Evolutionary conservation across 2,113 vertebrate species (phyloP).

Genomic region (Tiliqua scincoides): DNA sequence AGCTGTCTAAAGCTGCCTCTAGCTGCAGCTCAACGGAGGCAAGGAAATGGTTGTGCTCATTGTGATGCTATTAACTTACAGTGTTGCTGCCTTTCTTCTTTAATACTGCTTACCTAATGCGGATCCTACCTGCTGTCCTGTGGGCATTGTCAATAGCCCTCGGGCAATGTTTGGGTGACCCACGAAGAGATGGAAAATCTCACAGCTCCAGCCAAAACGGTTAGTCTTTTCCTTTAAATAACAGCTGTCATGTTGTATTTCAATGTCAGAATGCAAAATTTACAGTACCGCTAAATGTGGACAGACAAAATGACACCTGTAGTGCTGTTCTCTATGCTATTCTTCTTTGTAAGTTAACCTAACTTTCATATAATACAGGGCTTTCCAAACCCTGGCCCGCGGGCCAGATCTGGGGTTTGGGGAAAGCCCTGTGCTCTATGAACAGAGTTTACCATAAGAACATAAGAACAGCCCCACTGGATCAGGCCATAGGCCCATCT

Average conservation of each 20-base stretch:
- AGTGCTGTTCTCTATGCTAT: too few relatives aligned
- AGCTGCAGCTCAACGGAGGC: constrained; percentile 71
- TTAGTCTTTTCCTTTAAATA: constrained; percentile 79
- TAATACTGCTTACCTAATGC: constrained; percentile 90
- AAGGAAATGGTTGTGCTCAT: constrained; percentile 79
- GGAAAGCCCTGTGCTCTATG: too few relatives aligned
- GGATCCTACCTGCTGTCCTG: constrained; percentile 81
- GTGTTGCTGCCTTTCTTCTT: constrained; percentile 98
- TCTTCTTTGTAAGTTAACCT: neutral
- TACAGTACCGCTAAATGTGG: neutral
- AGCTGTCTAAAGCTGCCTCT: constrained; percentile 61
- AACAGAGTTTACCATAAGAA: too few relatives aligned
- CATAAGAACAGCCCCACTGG: too few relatives aligned
- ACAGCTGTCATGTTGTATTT: neutral
- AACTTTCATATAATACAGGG: neutral
- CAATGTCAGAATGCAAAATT: neutral
- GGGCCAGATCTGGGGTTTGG: too few relatives aligned
- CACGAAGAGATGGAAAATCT: constrained; percentile 99
- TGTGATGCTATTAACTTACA: constrained; percentile 94
- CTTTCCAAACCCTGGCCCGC: too few relatives aligned
- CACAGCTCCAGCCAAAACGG: constrained; percentile 95
- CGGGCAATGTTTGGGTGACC: constrained; percentile 99
- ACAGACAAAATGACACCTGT: fast-evolving
- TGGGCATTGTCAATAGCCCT: constrained; percentile 85
- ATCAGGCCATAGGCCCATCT: too few relatives aligned